Evolutionary conservation across 1,140 invertebrate species (phyloP).

Genomic region (Danaus melanippus): DNA sequence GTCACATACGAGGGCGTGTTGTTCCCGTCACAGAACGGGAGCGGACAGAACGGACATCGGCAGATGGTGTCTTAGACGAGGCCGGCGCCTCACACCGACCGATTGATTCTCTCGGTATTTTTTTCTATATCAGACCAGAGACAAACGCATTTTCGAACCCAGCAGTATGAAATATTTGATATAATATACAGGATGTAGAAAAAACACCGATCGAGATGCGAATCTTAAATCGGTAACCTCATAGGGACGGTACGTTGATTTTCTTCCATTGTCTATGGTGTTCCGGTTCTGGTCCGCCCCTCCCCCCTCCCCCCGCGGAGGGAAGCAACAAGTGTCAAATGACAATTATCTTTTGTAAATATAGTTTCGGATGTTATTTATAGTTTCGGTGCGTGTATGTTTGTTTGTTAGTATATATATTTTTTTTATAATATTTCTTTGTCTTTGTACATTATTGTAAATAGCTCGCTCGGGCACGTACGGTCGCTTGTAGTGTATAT

Average conservation of each 20-base stretch:
- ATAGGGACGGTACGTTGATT: no score
- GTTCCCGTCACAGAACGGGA: constrained; percentile 77
- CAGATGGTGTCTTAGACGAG: constrained; percentile 60
- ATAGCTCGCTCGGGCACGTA: constrained; percentile 28
- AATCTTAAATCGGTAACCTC: background rate
- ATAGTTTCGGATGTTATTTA: constrained; percentile 50
- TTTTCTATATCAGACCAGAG: constrained; percentile 1
- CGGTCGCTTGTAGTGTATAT: no score
- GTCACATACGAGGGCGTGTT: constrained; percentile 91
- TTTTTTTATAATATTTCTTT: constrained; percentile 36
- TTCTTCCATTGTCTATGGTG: no score
- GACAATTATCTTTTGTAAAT: constrained; percentile 53
- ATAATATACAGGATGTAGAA: background rate
- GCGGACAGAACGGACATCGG: constrained; percentile 69
- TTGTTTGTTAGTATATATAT: background rate
- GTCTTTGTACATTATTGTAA: constrained; percentile 60
- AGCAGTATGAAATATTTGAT: background rate
- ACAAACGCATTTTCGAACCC: background rate
- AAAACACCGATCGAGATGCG: constrained; percentile 4
- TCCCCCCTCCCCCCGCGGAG: no score
- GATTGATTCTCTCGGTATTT: constrained; percentile 6
- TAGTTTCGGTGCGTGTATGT: constrained; percentile 32
- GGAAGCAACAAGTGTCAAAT: constrained; percentile 30
- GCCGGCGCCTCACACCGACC: no score
- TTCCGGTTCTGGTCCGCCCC: no score